These are phyloP conservation scores for Zygogramma bicolorata DNA, from an alignment of 2,888 invertebrate species.

Conservation along the genomic window DNA sequence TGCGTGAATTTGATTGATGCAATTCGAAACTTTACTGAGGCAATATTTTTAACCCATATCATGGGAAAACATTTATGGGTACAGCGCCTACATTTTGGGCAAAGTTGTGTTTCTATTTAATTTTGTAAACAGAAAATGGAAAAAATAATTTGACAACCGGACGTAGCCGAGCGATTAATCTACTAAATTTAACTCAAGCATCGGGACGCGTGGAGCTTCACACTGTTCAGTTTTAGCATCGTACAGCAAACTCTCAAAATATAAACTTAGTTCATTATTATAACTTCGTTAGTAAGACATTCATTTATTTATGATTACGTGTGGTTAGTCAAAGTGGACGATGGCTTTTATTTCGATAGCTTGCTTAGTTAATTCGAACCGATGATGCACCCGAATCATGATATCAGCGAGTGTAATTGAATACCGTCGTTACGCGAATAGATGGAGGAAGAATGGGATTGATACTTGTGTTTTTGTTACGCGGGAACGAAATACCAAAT, in stretches of 20 bases:
- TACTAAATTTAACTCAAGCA: constrained; percentile 62
- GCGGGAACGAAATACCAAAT: neutral
- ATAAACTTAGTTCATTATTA: constrained; percentile 48
- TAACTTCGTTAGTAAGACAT: constrained; percentile 41
- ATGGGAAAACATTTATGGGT: too few species aligned
- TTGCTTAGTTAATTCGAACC: constrained; percentile 13
- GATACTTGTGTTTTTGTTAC: neutral
- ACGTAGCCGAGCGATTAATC: constrained; percentile 60
- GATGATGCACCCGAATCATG: neutral
- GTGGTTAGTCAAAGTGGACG: constrained; percentile 33
- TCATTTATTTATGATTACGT: constrained; percentile 29
- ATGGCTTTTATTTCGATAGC: constrained; percentile 22
- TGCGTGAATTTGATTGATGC: too few species aligned
- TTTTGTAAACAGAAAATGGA: constrained; percentile 56
- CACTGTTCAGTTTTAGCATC: constrained; percentile 45
- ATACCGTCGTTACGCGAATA: constrained; percentile 9
- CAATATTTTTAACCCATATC: too few species aligned
- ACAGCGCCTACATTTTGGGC: neutral
- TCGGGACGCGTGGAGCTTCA: constrained; percentile 49
- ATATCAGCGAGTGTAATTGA: constrained; percentile 28
- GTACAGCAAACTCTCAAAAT: constrained; percentile 49
- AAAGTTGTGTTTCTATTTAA: constrained; percentile 35
- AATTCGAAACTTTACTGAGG: too few species aligned
- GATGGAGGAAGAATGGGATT: constrained; percentile 2
- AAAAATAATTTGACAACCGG: constrained; percentile 61